Percentiles rank a stretch among this genome's conserved stretches.
These are phyloP conservation scores for Melinopterus prodromus DNA, from an alignment of 2,888 invertebrate species.

Conservation along the genomic window DNA sequence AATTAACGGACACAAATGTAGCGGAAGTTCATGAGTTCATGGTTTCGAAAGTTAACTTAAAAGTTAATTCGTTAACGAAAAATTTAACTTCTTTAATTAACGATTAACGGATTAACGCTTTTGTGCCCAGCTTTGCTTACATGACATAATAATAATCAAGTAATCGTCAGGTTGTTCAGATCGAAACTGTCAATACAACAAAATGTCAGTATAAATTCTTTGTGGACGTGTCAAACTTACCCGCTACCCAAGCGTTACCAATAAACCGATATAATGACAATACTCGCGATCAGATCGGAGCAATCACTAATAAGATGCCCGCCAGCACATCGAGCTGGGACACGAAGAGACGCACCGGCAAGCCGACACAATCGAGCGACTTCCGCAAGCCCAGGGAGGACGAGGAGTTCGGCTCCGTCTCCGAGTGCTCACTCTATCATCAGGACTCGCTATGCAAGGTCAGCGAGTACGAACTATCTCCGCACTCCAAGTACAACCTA, in stretches of 20 bases:
- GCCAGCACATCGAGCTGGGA: not conserved
- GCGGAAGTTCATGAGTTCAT: too few species aligned
- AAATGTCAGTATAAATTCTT: not conserved
- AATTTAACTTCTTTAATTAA: too few species aligned
- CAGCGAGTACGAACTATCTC: conserved; percentile 40
- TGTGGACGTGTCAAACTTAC: not conserved
- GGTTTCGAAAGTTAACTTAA: too few species aligned
- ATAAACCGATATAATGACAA: not conserved
- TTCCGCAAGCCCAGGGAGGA: conserved; percentile 40
- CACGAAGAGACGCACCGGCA: not conserved
- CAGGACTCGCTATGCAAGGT: conserved; percentile 41
- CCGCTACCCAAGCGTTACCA: not conserved
- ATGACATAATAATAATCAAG: not conserved
- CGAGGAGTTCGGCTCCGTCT: conserved; percentile 35
- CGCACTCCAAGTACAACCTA: conserved; percentile 32
- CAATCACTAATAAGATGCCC: not conserved
- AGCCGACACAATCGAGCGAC: conserved; percentile 8
- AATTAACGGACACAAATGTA: too few species aligned
- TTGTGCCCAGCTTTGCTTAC: too few species aligned
- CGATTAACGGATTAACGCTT: too few species aligned
- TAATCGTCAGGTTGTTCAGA: not conserved
- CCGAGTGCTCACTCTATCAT: conserved; percentile 30
- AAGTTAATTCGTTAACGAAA: too few species aligned
- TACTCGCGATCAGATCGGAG: not conserved
- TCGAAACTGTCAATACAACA: not conserved